Base-by-base conservation (phyloP, 2,888 invertebrate species). In the Drymonia ruficornis region DNA sequence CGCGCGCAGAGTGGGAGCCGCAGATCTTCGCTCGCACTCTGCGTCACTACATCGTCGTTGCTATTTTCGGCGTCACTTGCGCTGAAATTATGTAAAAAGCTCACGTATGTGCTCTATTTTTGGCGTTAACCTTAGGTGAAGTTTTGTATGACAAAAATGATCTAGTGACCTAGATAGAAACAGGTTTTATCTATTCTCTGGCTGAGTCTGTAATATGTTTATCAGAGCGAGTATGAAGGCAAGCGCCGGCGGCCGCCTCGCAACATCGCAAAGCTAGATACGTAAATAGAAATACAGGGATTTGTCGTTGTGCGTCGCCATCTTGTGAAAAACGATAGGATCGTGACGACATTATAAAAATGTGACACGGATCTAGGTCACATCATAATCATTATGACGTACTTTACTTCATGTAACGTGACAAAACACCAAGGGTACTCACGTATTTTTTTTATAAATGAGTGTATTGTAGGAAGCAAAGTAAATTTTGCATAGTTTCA, bases 11-110 rank as follows among this genome's bases (percentile, higher is more conserved):
- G 77, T 67, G 78, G 72, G 77, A 67, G 73, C 73, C 66, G 62
- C 67, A 61, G 63, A 72, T 70, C 78, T 77, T 78, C 77, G 75
- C 72, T 76, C 80, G 77, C 78, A 71, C 77, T 81, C 84, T 87
- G 87, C 90, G 90, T 90, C 90, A 90, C 83, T 78, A 81, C 80
- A 76, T 75, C 79, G 44, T 16, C 47, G 83, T 68, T 70, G 84
- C 91, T 93, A 93, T 93, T 93, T 92, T 89, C 84, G 86, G 87
- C 81, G 83, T 82, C 87, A 89, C 91, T 89, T 91, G 91, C 89
- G 91, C 89, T 91, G 90, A 93, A 93, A 93, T 93, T 93, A 93
- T 93, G 93, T 93, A 93, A 93, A 93, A 93, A 91, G 89, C 89
- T 86, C 87, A 83, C 86, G 87, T 88, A 88, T 87, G 86, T 84